Base-by-base conservation (phyloP, 2,888 invertebrate species). In the Drosophila anomalata region DNA sequence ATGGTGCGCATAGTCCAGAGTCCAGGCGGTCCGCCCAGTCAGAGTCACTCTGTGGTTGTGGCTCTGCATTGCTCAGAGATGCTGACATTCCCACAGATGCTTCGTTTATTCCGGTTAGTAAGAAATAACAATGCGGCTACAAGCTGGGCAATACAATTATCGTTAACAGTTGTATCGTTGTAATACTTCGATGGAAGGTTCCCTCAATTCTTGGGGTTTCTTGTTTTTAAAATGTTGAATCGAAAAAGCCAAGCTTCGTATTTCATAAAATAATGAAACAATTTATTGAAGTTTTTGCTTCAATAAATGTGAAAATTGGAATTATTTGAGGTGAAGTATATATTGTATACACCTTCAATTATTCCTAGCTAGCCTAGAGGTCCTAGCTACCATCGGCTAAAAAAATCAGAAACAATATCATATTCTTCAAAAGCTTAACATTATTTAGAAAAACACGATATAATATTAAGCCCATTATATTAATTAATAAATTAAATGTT, bases 291-390 rank as follows among this genome's bases (percentile, higher is more conserved):
- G 57, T 65, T 78, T 70, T 70, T 77, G 87, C 77, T 52, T 42
- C 52, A 80, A 78, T 73, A 84, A 81, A 75, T 80, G 36, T 66
- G 39, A 61, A 72, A 75, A 80, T 80, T 65, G 65, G 51, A 58
- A 57, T 62, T 52, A 48, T 42, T 60, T 62, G 61, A 48, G 61
- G 42, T 42, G 20, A 11, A n/a, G 8, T 11, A 17, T 58, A 44
- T 51, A 69, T 48, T 47, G 51, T 31, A 31, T 31, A 51, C 7
- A 22, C 14, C 29, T 56, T 36, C 3, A 17, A 17, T 17, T 17
- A 17, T 17, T 17, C 1, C 17, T 17, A 17, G 17, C 17, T 17
- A 17, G 17, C 17, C 17, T 17, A 17, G 17, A 17, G 17, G 17
- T 17, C 17, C n/a, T n/a, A 29, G 48, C 14, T 11, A 29, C 29